Conservation (phyloP, 1,140 invertebrate genomes). For the Saccostrea echinata region DNA sequence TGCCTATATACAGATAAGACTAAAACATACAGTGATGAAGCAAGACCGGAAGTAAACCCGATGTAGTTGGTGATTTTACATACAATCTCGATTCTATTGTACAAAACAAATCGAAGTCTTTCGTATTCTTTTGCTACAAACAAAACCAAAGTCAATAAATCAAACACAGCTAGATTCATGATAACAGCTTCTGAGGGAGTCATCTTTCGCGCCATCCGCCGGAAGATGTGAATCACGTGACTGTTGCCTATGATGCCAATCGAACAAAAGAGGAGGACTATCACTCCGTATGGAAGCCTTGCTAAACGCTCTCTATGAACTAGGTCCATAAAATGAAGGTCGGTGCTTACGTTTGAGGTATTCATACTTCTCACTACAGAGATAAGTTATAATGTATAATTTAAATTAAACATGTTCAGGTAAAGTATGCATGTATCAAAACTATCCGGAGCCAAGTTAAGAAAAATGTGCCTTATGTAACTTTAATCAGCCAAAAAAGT, state of each 20-base stretch:
- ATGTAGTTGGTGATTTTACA: background rate
- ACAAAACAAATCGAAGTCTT: background rate
- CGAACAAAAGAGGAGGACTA: background rate
- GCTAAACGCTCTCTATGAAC: background rate
- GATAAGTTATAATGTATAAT: too few relatives aligned
- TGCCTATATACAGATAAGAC: background rate
- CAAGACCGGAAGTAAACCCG: background rate
- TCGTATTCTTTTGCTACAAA: background rate
- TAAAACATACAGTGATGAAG: background rate
- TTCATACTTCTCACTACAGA: background rate
- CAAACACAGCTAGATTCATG: background rate
- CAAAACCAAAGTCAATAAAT: background rate
- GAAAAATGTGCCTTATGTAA: too few relatives aligned
- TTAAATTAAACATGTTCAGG: too few relatives aligned
- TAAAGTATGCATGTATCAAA: too few relatives aligned
- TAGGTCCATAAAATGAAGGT: background rate
- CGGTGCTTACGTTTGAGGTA: background rate
- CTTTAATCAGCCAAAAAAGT: too few relatives aligned
- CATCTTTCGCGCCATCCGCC: background rate
- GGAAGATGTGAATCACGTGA: background rate
- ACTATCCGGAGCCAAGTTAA: too few relatives aligned
- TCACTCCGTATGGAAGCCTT: background rate
- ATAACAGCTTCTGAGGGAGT: background rate
- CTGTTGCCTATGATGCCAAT: conserved; percentile 9
- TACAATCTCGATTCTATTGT: background rate